These are phyloP conservation scores for Oenanthe oenanthe DNA, from an alignment of 2,113 vertebrate species.

Conservation along the genomic window DNA sequence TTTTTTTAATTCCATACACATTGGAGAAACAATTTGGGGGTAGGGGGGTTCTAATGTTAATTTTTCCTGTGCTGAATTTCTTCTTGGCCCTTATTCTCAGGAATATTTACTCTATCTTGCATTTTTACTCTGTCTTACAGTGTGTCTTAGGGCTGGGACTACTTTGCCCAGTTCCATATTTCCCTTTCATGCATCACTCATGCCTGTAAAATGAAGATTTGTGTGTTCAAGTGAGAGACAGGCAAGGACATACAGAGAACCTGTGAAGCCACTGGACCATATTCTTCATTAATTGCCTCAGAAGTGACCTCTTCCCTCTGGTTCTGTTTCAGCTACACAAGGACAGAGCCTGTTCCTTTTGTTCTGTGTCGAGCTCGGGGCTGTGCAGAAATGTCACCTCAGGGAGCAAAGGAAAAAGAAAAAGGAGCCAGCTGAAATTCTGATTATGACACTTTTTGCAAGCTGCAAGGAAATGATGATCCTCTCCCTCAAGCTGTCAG, in stretches of 20 bases:
- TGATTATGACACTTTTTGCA: background rate
- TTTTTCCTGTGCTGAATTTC: background rate
- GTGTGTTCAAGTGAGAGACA: background rate
- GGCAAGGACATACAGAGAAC: background rate
- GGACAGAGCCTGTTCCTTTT: background rate
- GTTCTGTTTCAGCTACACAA: background rate
- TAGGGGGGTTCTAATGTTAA: accelerated
- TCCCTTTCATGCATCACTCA: background rate
- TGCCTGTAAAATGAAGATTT: background rate
- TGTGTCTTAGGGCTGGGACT: background rate
- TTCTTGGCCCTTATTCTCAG: background rate
- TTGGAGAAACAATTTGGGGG: background rate
- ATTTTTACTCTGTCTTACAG: background rate
- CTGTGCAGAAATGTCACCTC: background rate
- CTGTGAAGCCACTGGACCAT: background rate
- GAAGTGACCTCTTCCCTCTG: background rate
- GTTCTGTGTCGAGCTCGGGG: background rate
- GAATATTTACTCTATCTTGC: background rate
- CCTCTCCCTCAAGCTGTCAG: constrained; percentile 59
- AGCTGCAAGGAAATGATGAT: constrained; percentile 42
- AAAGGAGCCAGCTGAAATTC: background rate
- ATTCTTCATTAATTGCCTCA: background rate
- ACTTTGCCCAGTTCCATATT: background rate
- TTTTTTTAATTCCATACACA: background rate
- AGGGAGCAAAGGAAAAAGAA: background rate